Base-by-base conservation (phyloP, 2,113 vertebrate species). In the Alosa alosa region DNA sequence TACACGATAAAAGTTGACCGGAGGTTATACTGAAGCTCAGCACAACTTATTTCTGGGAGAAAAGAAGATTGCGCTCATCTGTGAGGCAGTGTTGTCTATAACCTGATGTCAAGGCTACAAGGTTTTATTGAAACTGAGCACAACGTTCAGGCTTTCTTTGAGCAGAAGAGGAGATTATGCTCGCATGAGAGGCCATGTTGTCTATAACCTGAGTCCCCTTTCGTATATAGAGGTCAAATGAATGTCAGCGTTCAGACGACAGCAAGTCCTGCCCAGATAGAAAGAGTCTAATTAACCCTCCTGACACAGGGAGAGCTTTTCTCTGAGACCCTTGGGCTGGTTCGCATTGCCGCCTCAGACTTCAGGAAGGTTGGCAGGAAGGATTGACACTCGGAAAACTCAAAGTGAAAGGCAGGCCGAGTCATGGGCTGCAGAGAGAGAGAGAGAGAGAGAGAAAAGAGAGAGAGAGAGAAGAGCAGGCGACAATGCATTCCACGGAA, bases 391-490 rank as follows among this genome's bases (percentile, higher is more conserved):
- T 46, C 47, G 81, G 81, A 64, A 25, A 55, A 57, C 49, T 6
- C 31, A 49, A 31, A n/a, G 46, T n/a, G 45, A 47, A 25, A 72
- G 82, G 20, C 31, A n/a, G 18, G 18, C 57, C 6, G 57, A 64
- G 20, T 15, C n/a, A 17, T 39, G 25, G 57, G 22, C 20, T 22
- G 60, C 60, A 81, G 84, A 25, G 84, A 46, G 22, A 78, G 45
- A 78, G 64, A 85, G 45, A 25, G 68, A 64, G 57, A 82, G 44
- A 57, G 85, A 84, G n/a, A n/a, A n/a, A 25, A 55, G 75, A 84
- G 84, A 60, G 60, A 86, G 85, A 86, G 57, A 46, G 60, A 82
- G 13, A 81, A 46, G 46, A 91, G 85, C 31, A 85, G 57, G 47
- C n/a, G 52, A 57, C 55, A 72, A 41, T 57, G 31, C 36, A 22